These are phyloP conservation scores for Scomber colias DNA, from an alignment of 2,113 vertebrate genomes.

Conservation along the genomic window DNA sequence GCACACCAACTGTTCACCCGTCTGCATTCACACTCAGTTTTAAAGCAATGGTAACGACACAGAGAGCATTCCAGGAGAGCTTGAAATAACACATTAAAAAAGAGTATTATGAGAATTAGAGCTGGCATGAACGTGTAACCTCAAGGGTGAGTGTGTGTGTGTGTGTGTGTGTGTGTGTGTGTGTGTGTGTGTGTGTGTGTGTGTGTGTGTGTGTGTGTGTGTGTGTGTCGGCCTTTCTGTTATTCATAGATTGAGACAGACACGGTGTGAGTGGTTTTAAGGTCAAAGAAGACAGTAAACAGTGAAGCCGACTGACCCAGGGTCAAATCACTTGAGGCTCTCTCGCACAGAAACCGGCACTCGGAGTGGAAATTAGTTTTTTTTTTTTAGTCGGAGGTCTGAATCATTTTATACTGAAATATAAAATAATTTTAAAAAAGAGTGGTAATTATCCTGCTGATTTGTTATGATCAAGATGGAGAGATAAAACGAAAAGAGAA, in stretches of 20 bases:
- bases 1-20: neutral
- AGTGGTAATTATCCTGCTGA: neutral
- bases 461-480: neutral
- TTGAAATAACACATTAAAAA: constrained; percentile 40
- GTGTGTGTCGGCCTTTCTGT: neutral
- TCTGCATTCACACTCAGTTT: neutral
- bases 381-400: neutral
- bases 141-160: constrained; percentile 16
- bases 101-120: constrained; percentile 38
- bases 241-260: constrained; percentile 47
- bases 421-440: neutral
- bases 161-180: no score
- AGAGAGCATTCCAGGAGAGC: constrained; percentile 22
- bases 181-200: no score
- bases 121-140: constrained; percentile 48
- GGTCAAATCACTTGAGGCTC: constrained; percentile 38
- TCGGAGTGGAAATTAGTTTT: constrained; percentile 24
- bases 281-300: constrained; percentile 51
- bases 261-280: constrained; percentile 55
- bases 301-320: neutral
- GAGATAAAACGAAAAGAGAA: neutral
- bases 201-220: constrained; percentile 17
- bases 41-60: neutral
- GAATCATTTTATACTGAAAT: neutral
- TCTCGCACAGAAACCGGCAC: constrained; percentile 3